Evolutionary conservation across 2,113 vertebrate species (phyloP).

Genomic region (Terrapene triunguis): DNA sequence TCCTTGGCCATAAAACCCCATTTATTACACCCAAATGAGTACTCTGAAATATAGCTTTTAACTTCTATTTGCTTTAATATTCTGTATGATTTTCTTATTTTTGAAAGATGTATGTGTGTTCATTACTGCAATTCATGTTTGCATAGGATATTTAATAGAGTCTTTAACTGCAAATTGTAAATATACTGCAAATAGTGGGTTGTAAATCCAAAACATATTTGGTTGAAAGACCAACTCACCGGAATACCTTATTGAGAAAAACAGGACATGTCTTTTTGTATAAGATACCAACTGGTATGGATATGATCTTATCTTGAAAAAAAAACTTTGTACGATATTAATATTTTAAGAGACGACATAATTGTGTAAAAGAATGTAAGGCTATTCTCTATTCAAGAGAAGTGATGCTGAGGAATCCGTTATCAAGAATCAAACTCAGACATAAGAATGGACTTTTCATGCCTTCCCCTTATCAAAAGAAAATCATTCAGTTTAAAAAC

Average conservation of each 20-base stretch:
- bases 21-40: not conserved
- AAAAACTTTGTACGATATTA: not conserved
- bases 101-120: not conserved
- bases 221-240: not conserved
- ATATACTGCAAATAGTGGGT: not conserved
- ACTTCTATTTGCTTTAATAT: not conserved
- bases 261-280: not conserved
- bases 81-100: not conserved
- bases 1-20: not conserved
- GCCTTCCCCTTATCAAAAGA: not conserved
- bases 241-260: not conserved
- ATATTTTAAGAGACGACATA: constrained; percentile 15
- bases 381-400: not conserved
- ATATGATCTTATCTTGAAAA: constrained; percentile 33
- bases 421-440: accelerated
- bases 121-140: not conserved
- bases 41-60: not conserved
- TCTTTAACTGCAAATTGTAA: not conserved
- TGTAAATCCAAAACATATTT: constrained; percentile 7
- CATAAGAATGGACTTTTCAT: not conserved
- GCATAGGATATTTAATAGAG: not conserved
- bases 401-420: not conserved
- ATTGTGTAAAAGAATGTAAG: not conserved
- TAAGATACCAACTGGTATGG: not conserved
- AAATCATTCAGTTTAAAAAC: accelerated